Evolutionary conservation across 1,140 invertebrate species (phyloP), one percentile per base, ranked within the genome.

Genomic region (Cydia strobilella): DNA sequence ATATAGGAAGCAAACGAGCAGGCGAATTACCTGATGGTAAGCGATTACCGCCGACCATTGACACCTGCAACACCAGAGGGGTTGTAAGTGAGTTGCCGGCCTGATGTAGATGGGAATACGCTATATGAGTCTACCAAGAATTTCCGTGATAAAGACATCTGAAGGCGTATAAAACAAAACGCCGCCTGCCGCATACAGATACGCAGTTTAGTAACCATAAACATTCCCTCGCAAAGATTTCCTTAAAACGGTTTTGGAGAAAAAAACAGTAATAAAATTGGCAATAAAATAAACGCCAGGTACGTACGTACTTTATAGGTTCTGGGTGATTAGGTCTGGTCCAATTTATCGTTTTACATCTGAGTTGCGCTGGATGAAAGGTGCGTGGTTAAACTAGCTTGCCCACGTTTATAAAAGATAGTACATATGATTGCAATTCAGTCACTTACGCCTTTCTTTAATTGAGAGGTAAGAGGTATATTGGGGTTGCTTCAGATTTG

Each of bases 231-330:
- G 15, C 63, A 27, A 66, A 66, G 63, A 66, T 66, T 66, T 35
- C 25, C 63, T 66, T 31, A 31, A 63, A 66, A 31, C 63, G 63
- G 12, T 59, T 35, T n/a, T 66, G 25, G 27, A 35, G 25, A 35
- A 27, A 35, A 66, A 66, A 66, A 66, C 35, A 9, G 63, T 35
- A 31, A 66, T 66, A 66, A 66, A 66, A 66, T 66, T 66, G 63
- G 63, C 27, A 66, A 66, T 66, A 66, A 66, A 66, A 66, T 66
- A 31, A 66, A 66, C 63, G 63, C 35, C 63, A 66, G 63, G 63
- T 66, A 63, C 62, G 62, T 63, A 63, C 62, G 42, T 63, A 66
- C 27, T 66, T 66, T 66, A 66, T 66, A 31, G 23, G 63, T 66
- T 66, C 15, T 66, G 63, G 63, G 63, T 66, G 27, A 66, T 66